phyloP scores from a whole-genome alignment of 1,140 invertebrate genomes.

The Stegodyphus dumicola region DNA sequence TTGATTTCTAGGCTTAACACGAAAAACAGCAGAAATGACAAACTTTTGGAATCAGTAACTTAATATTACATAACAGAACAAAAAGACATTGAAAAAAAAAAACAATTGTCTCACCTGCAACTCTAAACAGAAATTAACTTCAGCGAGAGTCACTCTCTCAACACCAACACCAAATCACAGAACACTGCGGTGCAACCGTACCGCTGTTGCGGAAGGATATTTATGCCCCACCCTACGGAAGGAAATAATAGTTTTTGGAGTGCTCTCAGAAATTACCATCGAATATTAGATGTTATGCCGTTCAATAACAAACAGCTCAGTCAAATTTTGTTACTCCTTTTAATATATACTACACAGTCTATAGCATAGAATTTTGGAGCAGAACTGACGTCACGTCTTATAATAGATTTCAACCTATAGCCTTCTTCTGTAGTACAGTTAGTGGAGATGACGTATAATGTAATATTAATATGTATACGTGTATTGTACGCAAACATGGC shows the following conservation, averaged over 20 bases:
- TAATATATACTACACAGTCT: not conserved
- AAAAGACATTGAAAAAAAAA: not conserved
- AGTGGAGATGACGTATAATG: constrained; percentile 29
- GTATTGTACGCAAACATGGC: not conserved
- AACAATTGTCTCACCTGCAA: constrained; percentile 35
- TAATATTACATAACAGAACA: not conserved
- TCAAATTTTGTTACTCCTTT: not conserved
- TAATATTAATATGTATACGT: not conserved
- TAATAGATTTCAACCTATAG: constrained; percentile 53
- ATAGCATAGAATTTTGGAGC: not conserved
- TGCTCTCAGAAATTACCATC: constrained; percentile 32
- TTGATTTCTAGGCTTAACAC: constrained; percentile 34
- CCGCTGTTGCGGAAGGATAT: constrained; percentile 60
- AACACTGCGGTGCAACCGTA: constrained; percentile 45
- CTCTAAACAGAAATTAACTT: constrained; percentile 37
- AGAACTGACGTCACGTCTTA: constrained; percentile 50
- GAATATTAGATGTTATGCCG: not conserved
- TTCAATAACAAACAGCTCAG: not conserved
- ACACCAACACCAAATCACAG: constrained; percentile 53
- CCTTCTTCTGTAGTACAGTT: constrained; percentile 2
- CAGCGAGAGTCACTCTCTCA: not conserved
- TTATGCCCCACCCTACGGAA: constrained; percentile 57
- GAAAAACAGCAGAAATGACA: not conserved
- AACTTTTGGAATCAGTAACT: not conserved
- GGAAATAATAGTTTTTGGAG: constrained; percentile 48